Evolutionary conservation across 2,888 invertebrate species (phyloP), one percentile per base, ranked within the genome.

Genomic region (Lithophane socia): DNA sequence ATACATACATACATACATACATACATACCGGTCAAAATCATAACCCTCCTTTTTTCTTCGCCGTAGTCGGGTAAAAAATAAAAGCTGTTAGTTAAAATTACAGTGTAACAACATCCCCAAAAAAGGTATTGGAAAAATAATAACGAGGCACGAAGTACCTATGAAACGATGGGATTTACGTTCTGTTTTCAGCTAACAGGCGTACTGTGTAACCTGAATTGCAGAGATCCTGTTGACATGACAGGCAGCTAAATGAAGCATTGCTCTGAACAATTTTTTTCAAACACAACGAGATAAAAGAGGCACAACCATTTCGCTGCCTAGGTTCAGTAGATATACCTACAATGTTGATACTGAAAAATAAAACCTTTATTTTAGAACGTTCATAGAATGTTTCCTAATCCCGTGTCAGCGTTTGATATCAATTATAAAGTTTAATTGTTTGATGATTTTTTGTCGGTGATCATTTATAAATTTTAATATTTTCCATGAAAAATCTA

Each of bases 181-280:
- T 37, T 49, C 44, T 61, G 9, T 60, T 76, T 42, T 44, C n/a
- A 13, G 52, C 61, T 44, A 63, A 75, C n/a, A 29, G 63, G 77
- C n/a, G 18, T n/a, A 29, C 61, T 44, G 44, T 52, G 52, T 76
- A 42, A 52, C 5, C 29, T 37, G 10, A 52, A 61, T 61, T 63
- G 52, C 13, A 77, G 52, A 77, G 52, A 63, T n/a, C 18, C 29
- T 54, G n/a, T 75, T 63, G 29, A 77, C 44, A 54, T 63, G 52
- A 37, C 29, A 29, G 13, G 18, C 16, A 61, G 52, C 29, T 18
- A 47, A 47, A 63, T 77, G 37, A 47, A 54, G 29, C 18, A 44
- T 21, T 16, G 44, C 29, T 18, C 3, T 9, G 9, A 44, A 54
- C 9, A 7, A 42, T 0, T 3, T 10, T 42, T 52, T 60, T 52